Percentiles rank a stretch among this genome's conserved stretches.
Evolutionary conservation across 1,140 invertebrate genomes (phyloP).

Genomic region (Sesamia nonagrioides): DNA sequence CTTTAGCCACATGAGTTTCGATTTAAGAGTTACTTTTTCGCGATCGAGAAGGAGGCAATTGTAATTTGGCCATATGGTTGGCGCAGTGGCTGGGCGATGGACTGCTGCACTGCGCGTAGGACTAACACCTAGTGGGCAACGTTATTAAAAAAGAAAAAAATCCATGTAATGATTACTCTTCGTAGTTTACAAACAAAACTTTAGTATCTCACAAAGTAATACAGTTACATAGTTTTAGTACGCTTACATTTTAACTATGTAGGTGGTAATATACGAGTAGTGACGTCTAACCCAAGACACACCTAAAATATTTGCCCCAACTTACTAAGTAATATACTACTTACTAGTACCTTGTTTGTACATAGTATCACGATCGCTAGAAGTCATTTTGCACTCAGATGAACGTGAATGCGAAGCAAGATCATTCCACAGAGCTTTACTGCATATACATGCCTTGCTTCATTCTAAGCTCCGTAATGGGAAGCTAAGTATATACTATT

Average conservation of each 20-base stretch:
- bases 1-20: background rate
- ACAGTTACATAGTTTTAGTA: slow-evolving; percentile 18
- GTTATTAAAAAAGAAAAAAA: too few relatives aligned
- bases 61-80: background rate
- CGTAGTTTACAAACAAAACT: background rate
- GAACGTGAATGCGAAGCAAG: slow-evolving; percentile 46
- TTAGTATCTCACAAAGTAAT: background rate
- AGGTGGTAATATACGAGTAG: background rate
- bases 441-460: slow-evolving; percentile 48
- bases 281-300: slow-evolving; percentile 40
- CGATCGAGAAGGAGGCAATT: background rate
- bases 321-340: slow-evolving; percentile 40
- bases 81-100: too few relatives aligned
- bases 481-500: slow-evolving; percentile 32
- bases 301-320: slow-evolving; percentile 52
- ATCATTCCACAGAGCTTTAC: slow-evolving; percentile 45
- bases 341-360: slow-evolving; percentile 46
- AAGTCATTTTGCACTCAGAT: slow-evolving; percentile 49
- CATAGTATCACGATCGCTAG: slow-evolving; percentile 48
- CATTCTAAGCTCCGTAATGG: slow-evolving; percentile 53
- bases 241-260: background rate
- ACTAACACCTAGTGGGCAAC: too few relatives aligned
- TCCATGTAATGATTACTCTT: background rate
- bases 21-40: background rate
- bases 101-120: too few relatives aligned